Base-by-base conservation (phyloP, 2,797 vertebrate species). In the Acipenser oxyrinchus region DNA sequence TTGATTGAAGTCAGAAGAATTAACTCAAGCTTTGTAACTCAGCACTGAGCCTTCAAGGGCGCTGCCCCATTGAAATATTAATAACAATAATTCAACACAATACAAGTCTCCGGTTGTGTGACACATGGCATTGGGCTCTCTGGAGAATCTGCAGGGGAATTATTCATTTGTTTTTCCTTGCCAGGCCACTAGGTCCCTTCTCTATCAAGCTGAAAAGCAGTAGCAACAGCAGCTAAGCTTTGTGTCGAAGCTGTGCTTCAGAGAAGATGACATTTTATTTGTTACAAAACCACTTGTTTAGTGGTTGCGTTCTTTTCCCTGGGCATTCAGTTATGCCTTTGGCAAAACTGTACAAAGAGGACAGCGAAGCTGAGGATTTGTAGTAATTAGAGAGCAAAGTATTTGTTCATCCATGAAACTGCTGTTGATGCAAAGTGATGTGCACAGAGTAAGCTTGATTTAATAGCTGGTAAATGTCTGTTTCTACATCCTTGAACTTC, bases 401-500 rank as follows among this genome's bases (percentile, higher is more conserved):
- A 18, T 62, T 23, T 62, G 60, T 62, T 62, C n/a, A 62, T 62
- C 60, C 60, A 9, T 62, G 60, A 62, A 62, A 62, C 60, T 62
- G 60, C 60, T 13, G 60, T 3, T 62, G 60, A 62, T 62, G 23
- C 37, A 48, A 18, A 62, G 18, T 62, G 60, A 62, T 62, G 60
- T 62, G 60, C 60, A 62, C 23, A 62, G 60, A 62, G 48, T 62
- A 62, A 62, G 60, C 37, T 62, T 62, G 60, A 62, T 62, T 62
- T 62, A 62, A 62, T 62, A 62, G 60, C 60, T 62, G 18, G 18
- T 62, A 62, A 62, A n/a, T 48, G 6, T 62, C 18, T 62, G 15
- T 12, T 10, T 37, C 18, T 10, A 13, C 18, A 62, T 37, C 60
- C 18, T 0, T 37, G n/a, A 37, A 62, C 60, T 10, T 23, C 4